Base-by-base conservation (phyloP, 2,797 vertebrate species). In the Falco naumanni region DNA sequence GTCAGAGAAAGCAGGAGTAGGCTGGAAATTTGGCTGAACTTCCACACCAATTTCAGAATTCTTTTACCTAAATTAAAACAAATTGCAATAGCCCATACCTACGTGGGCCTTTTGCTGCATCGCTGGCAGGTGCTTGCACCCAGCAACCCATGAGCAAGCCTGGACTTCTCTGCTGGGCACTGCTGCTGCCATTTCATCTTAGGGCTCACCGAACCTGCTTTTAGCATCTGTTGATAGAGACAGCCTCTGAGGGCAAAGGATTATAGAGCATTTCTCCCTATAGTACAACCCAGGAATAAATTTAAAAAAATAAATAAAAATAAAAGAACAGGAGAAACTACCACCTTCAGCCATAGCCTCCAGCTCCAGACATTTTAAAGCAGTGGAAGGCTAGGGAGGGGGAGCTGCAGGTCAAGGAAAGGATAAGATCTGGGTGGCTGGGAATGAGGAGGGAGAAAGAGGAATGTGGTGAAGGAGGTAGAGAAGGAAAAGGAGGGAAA, bases 401-500 rank as follows among this genome's bases (percentile, higher is more conserved):
- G 95, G 92, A 97, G 95, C 94, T 96, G 76, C 92, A 96, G 95
- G 90, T 97, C 94, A 97, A 96, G 84, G 68, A 97, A 97, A 96
- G 95, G 94, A 95, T 97, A 97, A 96, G 92, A 86, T 96, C 96
- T 93, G 96, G 70, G 93, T 97, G 87, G 82, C 87, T 96, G 92
- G 76, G 87, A 96, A 81, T 82, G 72, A 70, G 90, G 92, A 95
- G 90, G 89, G 90, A 92, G 90, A 89, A 96, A 86, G 63, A 94
- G 92, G 94, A 97, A 97, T 96, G 95, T 53, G 91, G 64, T 19
- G 76, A 95, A 96, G 95, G 96, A 93, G 95, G 92, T 81, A 94
- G 86, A 93, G 90, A 90, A 94, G 92, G 79, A 92, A 87, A 96
- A 95, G 90, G 87, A 87, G 92, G 79, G 92, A 92, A 96, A 91